phyloP scores from a whole-genome alignment of 1,140 invertebrate genomes.

The Listronotus bonariensis region DNA sequence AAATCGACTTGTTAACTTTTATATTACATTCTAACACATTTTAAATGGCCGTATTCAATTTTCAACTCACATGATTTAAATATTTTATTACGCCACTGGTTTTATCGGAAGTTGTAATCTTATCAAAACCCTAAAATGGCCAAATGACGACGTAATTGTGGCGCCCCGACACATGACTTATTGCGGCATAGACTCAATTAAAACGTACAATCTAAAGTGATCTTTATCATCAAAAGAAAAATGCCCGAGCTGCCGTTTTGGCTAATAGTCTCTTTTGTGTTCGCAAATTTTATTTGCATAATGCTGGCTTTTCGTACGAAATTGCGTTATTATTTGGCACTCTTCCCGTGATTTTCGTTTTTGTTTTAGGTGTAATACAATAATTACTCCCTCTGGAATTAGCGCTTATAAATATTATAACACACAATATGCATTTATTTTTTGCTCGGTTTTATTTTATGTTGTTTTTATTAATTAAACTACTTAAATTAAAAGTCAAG shows the following conservation, averaged over 20 bases:
- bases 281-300: slow-evolving; percentile 28
- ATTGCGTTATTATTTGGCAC: slow-evolving; percentile 20
- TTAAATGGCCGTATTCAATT: no score
- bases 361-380: slow-evolving; percentile 14
- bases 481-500: no score
- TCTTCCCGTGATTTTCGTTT: slow-evolving; percentile 18
- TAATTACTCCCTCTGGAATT: slow-evolving; percentile 18
- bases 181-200: slow-evolving; percentile 25
- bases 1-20: no score
- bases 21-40: no score
- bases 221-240: slow-evolving; percentile 33
- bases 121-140: slow-evolving; percentile 18
- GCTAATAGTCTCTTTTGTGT: slow-evolving; percentile 33
- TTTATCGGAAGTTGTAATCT: slow-evolving; percentile 4
- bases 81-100: not conserved
- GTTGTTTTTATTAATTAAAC: no score
- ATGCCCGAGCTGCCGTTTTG: slow-evolving; percentile 20
- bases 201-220: slow-evolving; percentile 23
- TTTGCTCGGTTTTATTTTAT: no score
- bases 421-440: slow-evolving; percentile 8
- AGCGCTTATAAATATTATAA: slow-evolving; percentile 3
- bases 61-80: no score
- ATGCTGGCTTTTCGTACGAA: slow-evolving; percentile 18
- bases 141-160: slow-evolving; percentile 21
- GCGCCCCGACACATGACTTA: slow-evolving; percentile 15